phyloP scores from a whole-genome alignment of 2,113 vertebrate species.

The Eulacestoma nigropectus region DNA sequence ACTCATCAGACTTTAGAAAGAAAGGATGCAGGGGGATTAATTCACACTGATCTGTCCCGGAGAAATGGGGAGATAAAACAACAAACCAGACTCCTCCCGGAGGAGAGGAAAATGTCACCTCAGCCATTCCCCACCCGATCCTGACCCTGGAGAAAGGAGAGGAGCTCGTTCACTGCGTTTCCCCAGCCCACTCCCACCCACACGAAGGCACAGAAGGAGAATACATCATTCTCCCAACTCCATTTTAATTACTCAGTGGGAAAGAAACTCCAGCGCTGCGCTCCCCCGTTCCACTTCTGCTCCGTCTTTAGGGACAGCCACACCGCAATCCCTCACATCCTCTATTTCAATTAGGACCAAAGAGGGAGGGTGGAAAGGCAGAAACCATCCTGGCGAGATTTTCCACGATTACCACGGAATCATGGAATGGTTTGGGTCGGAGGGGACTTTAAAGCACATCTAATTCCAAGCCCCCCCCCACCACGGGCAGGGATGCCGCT shows the following conservation, averaged over 20 bases:
- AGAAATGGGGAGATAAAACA: not conserved
- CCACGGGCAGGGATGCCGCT: accelerated
- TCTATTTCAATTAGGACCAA: not conserved
- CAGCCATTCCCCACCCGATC: not conserved
- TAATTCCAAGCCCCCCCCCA: not conserved
- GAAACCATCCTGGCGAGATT: not conserved
- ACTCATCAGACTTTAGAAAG: not conserved
- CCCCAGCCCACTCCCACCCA: not conserved
- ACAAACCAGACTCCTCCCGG: not conserved
- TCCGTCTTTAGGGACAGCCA: not conserved
- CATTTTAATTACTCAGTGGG: not conserved
- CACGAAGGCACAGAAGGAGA: not conserved
- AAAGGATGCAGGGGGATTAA: not conserved
- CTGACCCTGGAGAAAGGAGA: not conserved
- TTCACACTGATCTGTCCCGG: not conserved
- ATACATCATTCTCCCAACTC: not conserved
- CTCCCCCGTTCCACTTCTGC: not conserved
- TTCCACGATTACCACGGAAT: accelerated
- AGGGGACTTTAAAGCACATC: too few relatives aligned
- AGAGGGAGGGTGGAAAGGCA: not conserved
- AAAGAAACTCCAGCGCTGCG: not conserved
- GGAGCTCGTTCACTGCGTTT: not conserved
- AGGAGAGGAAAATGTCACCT: not conserved
- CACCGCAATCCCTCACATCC: not conserved
- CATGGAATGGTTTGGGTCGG: not conserved